Evolutionary conservation across 2,888 invertebrate species (phyloP), one percentile per base, ranked within the genome.

Genomic region (Xylota segnis): DNA sequence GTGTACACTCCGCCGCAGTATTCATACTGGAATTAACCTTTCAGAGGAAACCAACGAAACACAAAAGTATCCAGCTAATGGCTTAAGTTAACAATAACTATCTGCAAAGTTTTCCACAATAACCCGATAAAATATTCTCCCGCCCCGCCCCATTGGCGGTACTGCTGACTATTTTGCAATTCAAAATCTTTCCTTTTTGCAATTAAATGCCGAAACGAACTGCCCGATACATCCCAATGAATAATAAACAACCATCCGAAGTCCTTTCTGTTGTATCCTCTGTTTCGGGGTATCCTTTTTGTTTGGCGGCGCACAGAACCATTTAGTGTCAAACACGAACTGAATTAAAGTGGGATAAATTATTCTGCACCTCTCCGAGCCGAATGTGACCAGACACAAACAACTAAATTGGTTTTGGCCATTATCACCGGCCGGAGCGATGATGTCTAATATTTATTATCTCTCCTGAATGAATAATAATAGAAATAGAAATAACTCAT

Each of bases 401-500:
- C 32, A 56, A 43, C 14, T n/a, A 43, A 43, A 43, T 14, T 43
- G 14, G 14, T 14, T 43, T 43, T 14, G 14, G 14, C 14, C 43
- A 14, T 14, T 14, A 43, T 14, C 14, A 43, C 14, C 14, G 12
- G 43, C 4, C 40, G 23, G 14, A 9, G n/a, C n/a, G n/a, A 63
- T 61, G 27, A 61, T 61, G 37, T 59, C 37, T 23, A 59, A 40
- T 59, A 40, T 59, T 40, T 61, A 61, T 61, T 18, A n/a, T 37
- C 58, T 18, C 7, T 6, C 32, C 34, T 37, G 9, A n/a, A 43
- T 18, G 59, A 43, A 45, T 63, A 52, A 52, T 34, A 66, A 52
- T 66, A 66, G 34, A 66, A 66, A 52, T 66, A 66, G 34, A 66
- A 52, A 66, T 66, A n/a, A 52, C 16, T 16, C 54, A 68, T 43